phyloP scores from a whole-genome alignment of 2,797 vertebrate species.

The Peromyscus nudipes region DNA sequence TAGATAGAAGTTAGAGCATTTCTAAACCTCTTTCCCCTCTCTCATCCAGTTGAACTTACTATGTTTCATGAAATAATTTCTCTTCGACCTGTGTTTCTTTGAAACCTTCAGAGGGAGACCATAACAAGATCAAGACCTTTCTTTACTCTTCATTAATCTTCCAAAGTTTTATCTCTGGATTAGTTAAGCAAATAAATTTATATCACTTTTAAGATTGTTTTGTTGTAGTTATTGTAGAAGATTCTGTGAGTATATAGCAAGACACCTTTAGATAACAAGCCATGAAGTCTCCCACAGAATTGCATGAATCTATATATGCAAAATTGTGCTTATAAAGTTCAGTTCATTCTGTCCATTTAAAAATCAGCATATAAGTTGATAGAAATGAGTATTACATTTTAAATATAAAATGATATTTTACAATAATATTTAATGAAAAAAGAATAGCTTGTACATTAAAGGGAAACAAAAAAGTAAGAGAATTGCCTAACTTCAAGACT shows the following conservation, averaged over 20 bases:
- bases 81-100: constrained; percentile 23
- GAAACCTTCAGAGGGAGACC: constrained; percentile 3
- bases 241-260: neutral
- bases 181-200: constrained; percentile 48
- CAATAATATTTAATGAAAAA: constrained; percentile 38
- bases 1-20: neutral
- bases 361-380: neutral
- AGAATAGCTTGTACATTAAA: neutral
- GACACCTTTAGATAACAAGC: neutral
- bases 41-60: constrained; percentile 22
- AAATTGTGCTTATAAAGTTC: neutral
- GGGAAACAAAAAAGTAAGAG: neutral
- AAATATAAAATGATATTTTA: constrained; percentile 8
- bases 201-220: constrained; percentile 37
- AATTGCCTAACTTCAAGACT: neutral
- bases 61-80: constrained; percentile 7
- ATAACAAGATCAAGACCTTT: neutral
- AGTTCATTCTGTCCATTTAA: neutral
- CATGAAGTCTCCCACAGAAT: constrained; percentile 4
- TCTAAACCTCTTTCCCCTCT: neutral
- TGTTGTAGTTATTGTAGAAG: neutral
- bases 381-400: neutral
- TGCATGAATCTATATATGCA: neutral
- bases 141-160: neutral
- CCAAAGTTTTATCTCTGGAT: constrained; percentile 20